Evolutionary conservation across 2,797 vertebrate genomes (phyloP).

Genomic region (Rousettus madagascariensis): DNA sequence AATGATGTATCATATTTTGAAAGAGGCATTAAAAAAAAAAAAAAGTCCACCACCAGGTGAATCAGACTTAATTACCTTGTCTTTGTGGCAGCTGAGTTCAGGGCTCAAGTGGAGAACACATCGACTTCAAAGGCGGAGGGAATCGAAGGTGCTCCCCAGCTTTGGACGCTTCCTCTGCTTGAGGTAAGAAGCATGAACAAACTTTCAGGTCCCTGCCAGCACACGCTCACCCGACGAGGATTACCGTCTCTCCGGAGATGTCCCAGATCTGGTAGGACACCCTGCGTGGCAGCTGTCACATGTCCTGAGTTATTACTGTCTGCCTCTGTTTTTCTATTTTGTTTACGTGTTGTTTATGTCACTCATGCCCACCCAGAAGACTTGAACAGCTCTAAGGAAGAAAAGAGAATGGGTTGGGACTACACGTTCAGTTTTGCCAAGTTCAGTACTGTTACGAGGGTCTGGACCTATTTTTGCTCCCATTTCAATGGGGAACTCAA

Average conservation of each 20-base stretch:
- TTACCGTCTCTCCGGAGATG: not conserved
- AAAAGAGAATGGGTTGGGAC: not conserved
- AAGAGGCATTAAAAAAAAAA: conserved; percentile 62
- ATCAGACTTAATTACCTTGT: conserved; percentile 73
- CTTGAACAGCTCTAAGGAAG: not conserved
- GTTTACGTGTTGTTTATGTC: not conserved
- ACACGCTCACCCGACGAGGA: accelerated
- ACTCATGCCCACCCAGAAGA: not conserved
- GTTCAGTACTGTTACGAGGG: not conserved
- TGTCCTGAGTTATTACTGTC: not conserved
- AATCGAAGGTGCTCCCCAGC: not conserved
- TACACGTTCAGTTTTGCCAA: not conserved
- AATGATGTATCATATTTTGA: conserved; percentile 71
- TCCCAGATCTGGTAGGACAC: not conserved
- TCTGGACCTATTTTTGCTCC: not conserved
- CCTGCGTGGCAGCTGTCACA: not conserved
- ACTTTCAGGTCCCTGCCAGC: not conserved
- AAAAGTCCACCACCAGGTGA: conserved; percentile 58
- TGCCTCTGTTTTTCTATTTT: not conserved
- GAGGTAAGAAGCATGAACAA: conserved; percentile 65
- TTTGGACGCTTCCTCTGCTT: not conserved
- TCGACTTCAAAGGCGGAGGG: conserved; percentile 48
- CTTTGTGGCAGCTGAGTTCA: conserved; percentile 54
- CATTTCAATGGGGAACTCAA: not conserved
- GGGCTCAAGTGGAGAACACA: conserved; percentile 36